These are phyloP conservation scores for Macrostomum lignano DNA, from an alignment of 1,140 invertebrate genomes.

Conservation along the genomic window DNA sequence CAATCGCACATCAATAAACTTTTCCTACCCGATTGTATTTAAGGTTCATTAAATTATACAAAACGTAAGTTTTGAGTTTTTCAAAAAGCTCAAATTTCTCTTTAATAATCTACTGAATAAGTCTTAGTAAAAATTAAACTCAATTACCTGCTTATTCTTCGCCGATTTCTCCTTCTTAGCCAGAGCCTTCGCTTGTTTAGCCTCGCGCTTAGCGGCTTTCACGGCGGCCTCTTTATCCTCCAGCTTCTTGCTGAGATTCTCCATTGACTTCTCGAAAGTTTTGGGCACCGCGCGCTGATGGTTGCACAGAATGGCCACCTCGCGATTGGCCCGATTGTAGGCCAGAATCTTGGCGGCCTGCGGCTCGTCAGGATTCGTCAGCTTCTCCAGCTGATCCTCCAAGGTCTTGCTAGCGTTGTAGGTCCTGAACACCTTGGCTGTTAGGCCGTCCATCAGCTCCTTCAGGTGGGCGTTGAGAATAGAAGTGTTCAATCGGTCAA, in stretches of 20 bases:
- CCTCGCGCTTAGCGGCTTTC: conserved; percentile 41
- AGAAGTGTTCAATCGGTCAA: conserved; percentile 58
- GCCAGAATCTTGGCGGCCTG: conserved; percentile 47
- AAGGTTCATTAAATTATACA: too few species aligned
- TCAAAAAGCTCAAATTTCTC: too few species aligned
- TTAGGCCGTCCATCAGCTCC: conserved; percentile 85
- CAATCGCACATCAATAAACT: too few species aligned
- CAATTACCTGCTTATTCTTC: too few species aligned
- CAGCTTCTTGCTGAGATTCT: conserved; percentile 70
- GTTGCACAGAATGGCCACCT: conserved; percentile 94
- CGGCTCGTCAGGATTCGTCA: conserved; percentile 43
- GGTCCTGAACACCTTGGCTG: conserved; percentile 98
- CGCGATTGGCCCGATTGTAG: conserved; percentile 88
- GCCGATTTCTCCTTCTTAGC: conserved; percentile 11
- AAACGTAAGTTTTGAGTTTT: too few species aligned
- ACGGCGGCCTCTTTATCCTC: too few species aligned
- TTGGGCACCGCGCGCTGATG: conserved; percentile 88
- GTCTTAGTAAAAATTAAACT: too few species aligned
- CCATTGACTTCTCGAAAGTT: conserved; percentile 90
- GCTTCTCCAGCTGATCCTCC: conserved; percentile 66
- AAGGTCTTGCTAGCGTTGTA: conserved; percentile 92
- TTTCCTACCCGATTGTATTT: too few species aligned
- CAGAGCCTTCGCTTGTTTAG: conserved; percentile 32
- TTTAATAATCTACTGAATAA: too few species aligned
- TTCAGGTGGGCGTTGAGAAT: conserved; percentile 89